These are phyloP conservation scores for Muscicapa comitata DNA, from an alignment of 2,797 vertebrate genomes.

Conservation along the genomic window DNA sequence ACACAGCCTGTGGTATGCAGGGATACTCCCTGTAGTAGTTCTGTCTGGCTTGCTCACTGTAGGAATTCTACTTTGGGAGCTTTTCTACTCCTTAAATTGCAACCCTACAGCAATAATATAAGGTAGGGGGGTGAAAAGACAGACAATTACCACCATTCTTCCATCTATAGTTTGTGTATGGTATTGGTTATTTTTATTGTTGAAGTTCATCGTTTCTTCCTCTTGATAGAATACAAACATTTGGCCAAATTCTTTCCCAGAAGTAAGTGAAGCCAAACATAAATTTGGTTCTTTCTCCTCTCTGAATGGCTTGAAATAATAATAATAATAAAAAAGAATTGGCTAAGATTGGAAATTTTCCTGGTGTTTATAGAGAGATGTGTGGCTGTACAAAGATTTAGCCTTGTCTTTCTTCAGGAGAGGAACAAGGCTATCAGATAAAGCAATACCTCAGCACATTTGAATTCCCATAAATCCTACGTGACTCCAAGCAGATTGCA, in stretches of 20 bases:
- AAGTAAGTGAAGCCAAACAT: constrained; percentile 22
- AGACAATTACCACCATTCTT: constrained; percentile 28
- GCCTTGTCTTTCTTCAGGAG: background rate
- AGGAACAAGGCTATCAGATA: constrained; percentile 21
- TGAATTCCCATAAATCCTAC: background rate
- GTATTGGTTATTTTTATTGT: constrained; percentile 57
- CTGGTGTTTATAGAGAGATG: constrained; percentile 29
- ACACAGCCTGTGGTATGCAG: background rate
- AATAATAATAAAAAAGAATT: constrained; percentile 37
- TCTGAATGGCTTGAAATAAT: constrained; percentile 52
- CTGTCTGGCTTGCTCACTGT: background rate
- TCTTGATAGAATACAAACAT: constrained; percentile 33
- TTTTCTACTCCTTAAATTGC: constrained; percentile 43
- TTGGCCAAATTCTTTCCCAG: constrained; percentile 30
- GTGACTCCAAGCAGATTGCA: background rate
- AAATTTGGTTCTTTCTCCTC: constrained; percentile 30
- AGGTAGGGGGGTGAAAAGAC: constrained; percentile 6
- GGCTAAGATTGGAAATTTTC: background rate
- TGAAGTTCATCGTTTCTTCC: constrained; percentile 37
- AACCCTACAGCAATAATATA: constrained; percentile 22
- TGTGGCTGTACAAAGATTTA: background rate
- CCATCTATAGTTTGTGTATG: constrained; percentile 41
- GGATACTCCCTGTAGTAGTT: background rate
- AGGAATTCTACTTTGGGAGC: constrained; percentile 20
- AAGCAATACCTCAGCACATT: constrained; percentile 18